A percentile compares a stretch with the other conserved stretches of the same genome.
phyloP scores from a whole-genome alignment of 2,888 invertebrate species.

The Bimastos eiseni region DNA sequence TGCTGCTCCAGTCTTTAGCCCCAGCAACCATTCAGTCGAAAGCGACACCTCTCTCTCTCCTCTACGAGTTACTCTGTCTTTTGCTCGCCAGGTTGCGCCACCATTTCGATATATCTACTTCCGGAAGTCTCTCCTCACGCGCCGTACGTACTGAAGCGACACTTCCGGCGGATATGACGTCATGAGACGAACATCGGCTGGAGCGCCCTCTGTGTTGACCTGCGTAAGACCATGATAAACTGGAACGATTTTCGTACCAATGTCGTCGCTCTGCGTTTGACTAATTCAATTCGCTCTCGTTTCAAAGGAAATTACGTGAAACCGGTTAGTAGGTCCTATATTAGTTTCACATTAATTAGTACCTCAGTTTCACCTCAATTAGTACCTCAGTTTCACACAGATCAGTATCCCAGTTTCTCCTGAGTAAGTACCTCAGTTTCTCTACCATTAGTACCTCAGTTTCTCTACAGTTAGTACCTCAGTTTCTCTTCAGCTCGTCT shows the following conservation, averaged over 20 bases:
- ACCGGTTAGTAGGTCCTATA: neutral
- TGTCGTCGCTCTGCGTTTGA: neutral
- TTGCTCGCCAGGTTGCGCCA: neutral
- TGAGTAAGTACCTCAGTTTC: neutral
- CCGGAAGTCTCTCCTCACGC: neutral
- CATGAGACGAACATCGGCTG: neutral
- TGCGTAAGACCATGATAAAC: neutral
- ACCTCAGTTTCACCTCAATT: neutral
- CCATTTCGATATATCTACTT: neutral
- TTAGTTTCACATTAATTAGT: neutral
- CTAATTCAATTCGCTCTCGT: neutral
- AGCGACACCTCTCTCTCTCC: too few species aligned
- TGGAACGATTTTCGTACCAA: neutral
- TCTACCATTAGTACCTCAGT: neutral
- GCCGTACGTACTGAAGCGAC: neutral
- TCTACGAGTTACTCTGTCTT: neutral
- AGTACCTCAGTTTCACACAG: neutral
- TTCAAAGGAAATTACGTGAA: neutral
- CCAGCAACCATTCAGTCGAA: neutral
- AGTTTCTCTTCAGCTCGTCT: neutral
- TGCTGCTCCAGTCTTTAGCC: neutral
- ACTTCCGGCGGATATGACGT: constrained; percentile 13
- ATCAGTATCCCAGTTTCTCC: neutral
- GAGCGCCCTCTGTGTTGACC: neutral
- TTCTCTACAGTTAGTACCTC: neutral